These are phyloP conservation scores for Sylvia atricapilla DNA, from an alignment of 2,113 vertebrate genomes.

Conservation along the genomic window DNA sequence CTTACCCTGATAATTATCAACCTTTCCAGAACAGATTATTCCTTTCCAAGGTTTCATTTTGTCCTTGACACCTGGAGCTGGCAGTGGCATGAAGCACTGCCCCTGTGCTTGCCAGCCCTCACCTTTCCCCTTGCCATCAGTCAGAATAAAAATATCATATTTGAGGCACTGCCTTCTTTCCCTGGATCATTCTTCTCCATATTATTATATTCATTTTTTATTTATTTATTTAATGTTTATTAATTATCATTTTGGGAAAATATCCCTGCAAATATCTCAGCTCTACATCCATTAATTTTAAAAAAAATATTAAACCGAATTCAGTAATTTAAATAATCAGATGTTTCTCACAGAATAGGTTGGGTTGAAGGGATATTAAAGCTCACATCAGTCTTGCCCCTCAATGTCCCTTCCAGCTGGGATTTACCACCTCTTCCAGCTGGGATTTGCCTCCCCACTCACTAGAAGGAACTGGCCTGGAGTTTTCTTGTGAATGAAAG, in stretches of 20 bases:
- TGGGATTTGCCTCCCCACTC: not conserved
- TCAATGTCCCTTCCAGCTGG: not conserved
- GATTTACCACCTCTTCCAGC: not conserved
- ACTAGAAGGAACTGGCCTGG: accelerated
- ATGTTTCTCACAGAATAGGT: no score
- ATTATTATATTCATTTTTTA: not conserved
- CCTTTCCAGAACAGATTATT: not conserved
- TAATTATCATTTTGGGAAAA: not conserved
- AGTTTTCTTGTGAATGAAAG: not conserved
- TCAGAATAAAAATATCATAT: not conserved
- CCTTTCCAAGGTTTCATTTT: not conserved
- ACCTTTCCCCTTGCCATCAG: no score
- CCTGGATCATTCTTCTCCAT: not conserved
- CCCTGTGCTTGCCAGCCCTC: not conserved
- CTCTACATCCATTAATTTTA: not conserved
- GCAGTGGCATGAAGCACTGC: not conserved
- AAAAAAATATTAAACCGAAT: not conserved
- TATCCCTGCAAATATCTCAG: not conserved
- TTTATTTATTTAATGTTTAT: no score
- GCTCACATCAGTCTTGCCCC: not conserved
- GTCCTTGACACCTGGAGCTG: not conserved
- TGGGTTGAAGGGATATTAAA: not conserved
- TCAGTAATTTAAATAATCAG: not conserved
- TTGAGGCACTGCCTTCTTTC: not conserved
- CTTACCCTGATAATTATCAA: not conserved